Percentiles rank a stretch among this genome's conserved stretches.
Evolutionary conservation across 2,797 vertebrate genomes (phyloP).

Genomic region (Lindbergichthys nudifrons): DNA sequence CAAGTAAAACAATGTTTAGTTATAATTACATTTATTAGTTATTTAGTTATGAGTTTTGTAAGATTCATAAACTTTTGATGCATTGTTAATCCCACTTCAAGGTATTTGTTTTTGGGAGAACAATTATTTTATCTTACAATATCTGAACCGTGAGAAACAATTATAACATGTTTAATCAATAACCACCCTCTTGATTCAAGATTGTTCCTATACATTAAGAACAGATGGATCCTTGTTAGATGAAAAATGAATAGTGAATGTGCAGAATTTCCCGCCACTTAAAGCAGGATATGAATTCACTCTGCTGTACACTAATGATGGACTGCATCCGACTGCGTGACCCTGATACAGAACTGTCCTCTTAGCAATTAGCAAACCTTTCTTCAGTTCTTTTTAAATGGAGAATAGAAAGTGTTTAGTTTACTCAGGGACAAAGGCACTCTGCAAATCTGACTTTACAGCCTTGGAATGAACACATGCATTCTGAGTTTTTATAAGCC

Average conservation of each 20-base stretch:
- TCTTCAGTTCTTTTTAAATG: conserved; percentile 29
- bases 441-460: conserved; percentile 68
- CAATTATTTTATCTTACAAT: neutral
- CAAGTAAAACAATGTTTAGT: too few relatives aligned
- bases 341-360: conserved; percentile 23
- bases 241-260: neutral
- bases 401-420: conserved; percentile 29
- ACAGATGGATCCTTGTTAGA: neutral
- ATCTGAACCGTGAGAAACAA: neutral
- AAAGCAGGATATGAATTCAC: conserved; percentile 9
- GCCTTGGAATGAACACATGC: conserved; percentile 68
- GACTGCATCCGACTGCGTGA: conserved; percentile 28
- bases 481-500: conserved; percentile 74
- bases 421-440: conserved; percentile 49
- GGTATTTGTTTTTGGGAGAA: neutral
- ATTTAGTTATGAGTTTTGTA: neutral
- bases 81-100: neutral
- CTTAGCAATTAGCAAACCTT: conserved; percentile 32
- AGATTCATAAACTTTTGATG: neutral
- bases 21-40: too few relatives aligned
- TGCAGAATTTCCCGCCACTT: neutral
- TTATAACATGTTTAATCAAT: neutral
- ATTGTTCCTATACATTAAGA: conserved; percentile 4
- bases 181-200: neutral
- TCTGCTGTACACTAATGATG: conserved; percentile 9